These are phyloP conservation scores for Cynopterus sphinx DNA, from an alignment of 2,797 vertebrate genomes.

Conservation along the genomic window DNA sequence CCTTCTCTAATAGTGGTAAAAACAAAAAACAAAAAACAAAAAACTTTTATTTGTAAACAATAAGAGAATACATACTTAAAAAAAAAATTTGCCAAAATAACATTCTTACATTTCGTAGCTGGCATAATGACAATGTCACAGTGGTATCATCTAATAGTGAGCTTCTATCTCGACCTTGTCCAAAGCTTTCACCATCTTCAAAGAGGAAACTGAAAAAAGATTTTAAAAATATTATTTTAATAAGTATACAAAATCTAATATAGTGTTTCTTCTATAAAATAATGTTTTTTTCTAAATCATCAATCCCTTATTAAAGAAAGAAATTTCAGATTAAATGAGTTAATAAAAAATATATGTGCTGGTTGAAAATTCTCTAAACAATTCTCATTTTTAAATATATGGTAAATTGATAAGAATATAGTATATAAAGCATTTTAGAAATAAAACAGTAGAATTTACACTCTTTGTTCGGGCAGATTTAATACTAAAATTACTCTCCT, in stretches of 20 bases:
- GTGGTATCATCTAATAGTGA: slow-evolving; percentile 97
- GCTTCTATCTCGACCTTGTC: slow-evolving; percentile 95
- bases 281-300: slow-evolving; percentile 46
- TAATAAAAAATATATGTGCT: neutral
- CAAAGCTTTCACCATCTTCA: slow-evolving; percentile 97
- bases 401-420: neutral
- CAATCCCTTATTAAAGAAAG: slow-evolving; percentile 54
- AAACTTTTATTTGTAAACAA: neutral
- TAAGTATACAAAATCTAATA: slow-evolving; percentile 1
- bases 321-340: slow-evolving; percentile 27
- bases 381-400: neutral
- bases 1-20: neutral
- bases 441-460: neutral
- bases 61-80: neutral
- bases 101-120: slow-evolving; percentile 93
- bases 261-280: slow-evolving; percentile 31
- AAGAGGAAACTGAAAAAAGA: slow-evolving; percentile 90
- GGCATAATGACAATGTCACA: slow-evolving; percentile 95
- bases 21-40: neutral
- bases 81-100: neutral
- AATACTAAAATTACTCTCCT: neutral
- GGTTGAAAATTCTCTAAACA: slow-evolving; percentile 1
- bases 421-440: slow-evolving; percentile 14
- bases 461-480: neutral
- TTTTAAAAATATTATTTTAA: slow-evolving; percentile 41